phyloP scores from a whole-genome alignment of 1,140 invertebrate species.

The Caenorhabditis elegans region WBcel235 BX284602.5:11047001-11047500 shows the following conservation, averaged over 20 bases:
- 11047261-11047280: background rate
- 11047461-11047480: conserved; percentile 2
- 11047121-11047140: too few relatives aligned
- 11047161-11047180: conserved; percentile 37
- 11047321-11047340: conserved; percentile 45
- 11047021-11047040: too few relatives aligned
- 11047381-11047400: conserved; percentile 17
- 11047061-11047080: too few relatives aligned
- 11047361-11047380: conserved; percentile 39
- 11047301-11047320: conserved; percentile 45
- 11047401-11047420: conserved; percentile 39
- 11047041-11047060: too few relatives aligned
- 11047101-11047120: too few relatives aligned
- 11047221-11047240: conserved; percentile 22
- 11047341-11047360: conserved; percentile 4
- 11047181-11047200: conserved; percentile 40
- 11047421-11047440: conserved; percentile 44
- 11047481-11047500: background rate
- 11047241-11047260: background rate
- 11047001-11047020: too few relatives aligned
- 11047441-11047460: conserved; percentile 35
- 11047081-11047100: too few relatives aligned
- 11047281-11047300: conserved; percentile 15
- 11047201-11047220: conserved; percentile 41
- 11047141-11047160: too few relatives aligned